A percentile compares a stretch with the other conserved stretches of the same genome.
phyloP scores from a whole-genome alignment of 2,888 invertebrate species.

The Ganaspis brasiliensis region DNA sequence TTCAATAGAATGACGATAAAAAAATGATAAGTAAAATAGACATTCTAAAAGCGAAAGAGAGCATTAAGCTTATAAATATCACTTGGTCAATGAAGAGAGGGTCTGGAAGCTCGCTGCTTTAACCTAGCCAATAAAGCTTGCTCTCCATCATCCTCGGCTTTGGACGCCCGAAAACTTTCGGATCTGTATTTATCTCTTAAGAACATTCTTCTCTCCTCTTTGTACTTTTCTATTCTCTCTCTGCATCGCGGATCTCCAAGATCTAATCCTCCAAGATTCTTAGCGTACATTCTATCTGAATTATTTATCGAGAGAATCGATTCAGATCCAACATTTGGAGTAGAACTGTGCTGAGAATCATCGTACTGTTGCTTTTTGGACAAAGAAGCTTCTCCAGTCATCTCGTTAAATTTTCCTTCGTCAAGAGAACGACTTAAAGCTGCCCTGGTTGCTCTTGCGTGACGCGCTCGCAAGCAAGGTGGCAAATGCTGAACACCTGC shows the following conservation, averaged over 20 bases:
- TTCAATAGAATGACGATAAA: neutral
- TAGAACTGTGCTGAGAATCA: conserved; percentile 75
- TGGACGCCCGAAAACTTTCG: conserved; percentile 87
- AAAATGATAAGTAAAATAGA: conserved; percentile 31
- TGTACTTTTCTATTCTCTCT: conserved; percentile 94
- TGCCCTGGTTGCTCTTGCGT: conserved; percentile 75
- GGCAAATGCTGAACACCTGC: conserved; percentile 78
- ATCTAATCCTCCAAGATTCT: conserved; percentile 76
- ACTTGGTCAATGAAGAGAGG: conserved; percentile 76
- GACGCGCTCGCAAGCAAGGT: conserved; percentile 84
- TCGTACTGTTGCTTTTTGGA: conserved; percentile 79
- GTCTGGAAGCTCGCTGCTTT: conserved; percentile 81
- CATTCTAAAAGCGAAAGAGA: conserved; percentile 41
- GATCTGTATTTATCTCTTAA: conserved; percentile 93
- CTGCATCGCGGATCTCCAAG: conserved; percentile 81
- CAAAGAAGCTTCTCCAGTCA: conserved; percentile 75
- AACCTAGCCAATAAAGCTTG: conserved; percentile 79
- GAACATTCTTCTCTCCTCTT: conserved; percentile 93
- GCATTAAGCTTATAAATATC: conserved; percentile 62
- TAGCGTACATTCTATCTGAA: conserved; percentile 69
- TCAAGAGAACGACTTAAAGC: conserved; percentile 77
- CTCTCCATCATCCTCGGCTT: conserved; percentile 76
- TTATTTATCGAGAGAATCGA: conserved; percentile 62
- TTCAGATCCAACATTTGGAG: conserved; percentile 75
- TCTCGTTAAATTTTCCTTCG: conserved; percentile 78